Evolutionary conservation across 1,140 invertebrate species (phyloP), one percentile per base, ranked within the genome.

Genomic region (Hylaeus anthracinus): DNA sequence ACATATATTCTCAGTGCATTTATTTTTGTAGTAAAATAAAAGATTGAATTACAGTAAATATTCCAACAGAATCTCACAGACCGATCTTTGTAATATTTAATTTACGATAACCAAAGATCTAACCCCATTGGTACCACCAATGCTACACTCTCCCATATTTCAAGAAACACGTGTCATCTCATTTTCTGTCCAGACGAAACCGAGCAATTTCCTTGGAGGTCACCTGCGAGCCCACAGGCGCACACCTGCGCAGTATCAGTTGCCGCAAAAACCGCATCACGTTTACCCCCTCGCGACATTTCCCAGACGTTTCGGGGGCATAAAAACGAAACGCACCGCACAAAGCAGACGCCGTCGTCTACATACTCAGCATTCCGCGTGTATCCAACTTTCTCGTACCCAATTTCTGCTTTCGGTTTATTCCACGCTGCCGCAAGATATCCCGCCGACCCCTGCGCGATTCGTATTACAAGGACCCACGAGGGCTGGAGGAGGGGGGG

Each of bases 331-430:
- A 63, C 37, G 5, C 37, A 10, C n/a, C 60, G 60, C 61, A 43
- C 65, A 51, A 66, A 51, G 43, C 65, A 9, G 9, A 26, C 37
- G 37, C 37, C 5, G 9, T 39, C 51, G 53, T 69, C 66, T 72
- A 12, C 75, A 60, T 12, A 41, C 67, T 14, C 58, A 10, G 48
- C 26, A 78, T 71, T 63, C 75, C 75, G 6, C 0, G 3, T 51
- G 66, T 72, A 53, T 53, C 67, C 58, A 12, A 51, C 67, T 39
- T 63, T n/a, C 37, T 51, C 63, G 67, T 78, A 71, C 14, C 51
- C 70, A 79, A 73, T 73, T 73, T 79, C 77, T 65, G 15, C 53
- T 64, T 15, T 5, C 37, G 37, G 43, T 60, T 58, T 67, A 56
- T 56, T 37, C 61, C n/a, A 10, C 26, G 41, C 53, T 3, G 48